These are phyloP conservation scores for Holothuria leucospilota DNA, from an alignment of 53 echinoderm and acorn worm species.

Conservation along the genomic window DNA sequence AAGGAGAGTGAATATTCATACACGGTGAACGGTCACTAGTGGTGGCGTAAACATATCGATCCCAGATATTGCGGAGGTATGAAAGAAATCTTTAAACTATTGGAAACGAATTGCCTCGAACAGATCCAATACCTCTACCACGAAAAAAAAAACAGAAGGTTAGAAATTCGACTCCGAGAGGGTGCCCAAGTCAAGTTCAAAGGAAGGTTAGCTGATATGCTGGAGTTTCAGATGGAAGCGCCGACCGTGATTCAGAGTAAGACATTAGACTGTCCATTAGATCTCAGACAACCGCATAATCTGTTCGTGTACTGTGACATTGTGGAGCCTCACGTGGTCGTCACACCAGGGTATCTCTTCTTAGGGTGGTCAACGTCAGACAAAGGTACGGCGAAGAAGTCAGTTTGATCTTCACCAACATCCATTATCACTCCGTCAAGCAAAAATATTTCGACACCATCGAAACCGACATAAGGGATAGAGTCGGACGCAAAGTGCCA, in stretches of 20 bases:
- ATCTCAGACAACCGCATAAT: constrained; percentile 1
- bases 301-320: background rate
- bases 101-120: too few species aligned
- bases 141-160: background rate
- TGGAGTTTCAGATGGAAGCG: background rate
- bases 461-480: constrained; percentile 18
- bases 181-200: constrained; percentile 4
- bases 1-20: constrained; percentile 2
- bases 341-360: background rate
- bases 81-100: too few species aligned
- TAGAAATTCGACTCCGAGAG: too few species aligned
- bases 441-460: constrained; percentile 27
- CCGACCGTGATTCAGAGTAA: background rate
- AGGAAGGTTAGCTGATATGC: background rate
- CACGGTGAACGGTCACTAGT: constrained; percentile 14
- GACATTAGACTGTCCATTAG: background rate
- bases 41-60: background rate
- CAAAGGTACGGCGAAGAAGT: background rate
- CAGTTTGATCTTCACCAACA: constrained; percentile 12
- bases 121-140: too few species aligned
- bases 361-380: constrained; percentile 1
- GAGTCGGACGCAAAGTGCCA: background rate
- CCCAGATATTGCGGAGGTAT: too few species aligned
- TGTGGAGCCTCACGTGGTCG: background rate
- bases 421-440: constrained; percentile 6